phyloP scores from a whole-genome alignment of 1,140 invertebrate genomes.

The Drosophila kurseongensis region DNA sequence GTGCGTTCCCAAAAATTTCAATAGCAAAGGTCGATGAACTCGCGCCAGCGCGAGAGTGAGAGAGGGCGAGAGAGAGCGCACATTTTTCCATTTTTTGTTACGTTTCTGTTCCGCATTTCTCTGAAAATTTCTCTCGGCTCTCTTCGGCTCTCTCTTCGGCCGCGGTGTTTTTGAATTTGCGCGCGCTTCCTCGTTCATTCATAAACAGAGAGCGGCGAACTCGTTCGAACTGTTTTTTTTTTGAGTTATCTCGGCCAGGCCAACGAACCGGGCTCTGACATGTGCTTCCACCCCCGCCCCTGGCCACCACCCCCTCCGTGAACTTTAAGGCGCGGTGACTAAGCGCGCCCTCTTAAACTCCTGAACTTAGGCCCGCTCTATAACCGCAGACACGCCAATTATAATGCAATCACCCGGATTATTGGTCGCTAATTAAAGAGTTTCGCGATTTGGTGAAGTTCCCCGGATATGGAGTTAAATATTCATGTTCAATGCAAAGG shows the following conservation, averaged over 20 bases:
- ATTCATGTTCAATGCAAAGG: not conserved
- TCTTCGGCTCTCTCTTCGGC: conserved; percentile 7
- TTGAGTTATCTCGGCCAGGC: conserved; percentile 72
- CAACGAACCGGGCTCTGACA: conserved; percentile 74
- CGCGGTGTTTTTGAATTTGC: conserved; percentile 38
- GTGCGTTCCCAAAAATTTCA: conserved; percentile 83
- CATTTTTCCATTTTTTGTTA: conserved; percentile 11
- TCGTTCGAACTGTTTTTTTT: conserved; percentile 9
- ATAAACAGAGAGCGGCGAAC: conserved; percentile 75
- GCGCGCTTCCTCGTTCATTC: conserved; percentile 79
- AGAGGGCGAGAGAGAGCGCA: conserved; percentile 15
- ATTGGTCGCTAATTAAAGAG: conserved; percentile 37
- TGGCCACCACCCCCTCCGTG: not conserved
- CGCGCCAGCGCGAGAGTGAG: conserved; percentile 8
- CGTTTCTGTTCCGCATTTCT: conserved; percentile 16
- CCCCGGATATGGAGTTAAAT: not conserved
- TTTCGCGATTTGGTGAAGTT: conserved; percentile 1
- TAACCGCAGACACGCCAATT: conserved; percentile 1
- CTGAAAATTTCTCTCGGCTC: conserved; percentile 16
- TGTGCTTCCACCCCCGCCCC: conserved; percentile 37
- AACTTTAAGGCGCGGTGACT: conserved; percentile 27
- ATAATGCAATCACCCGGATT: conserved; percentile 28
- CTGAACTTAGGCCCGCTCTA: conserved; percentile 41
- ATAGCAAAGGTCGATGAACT: conserved; percentile 85
- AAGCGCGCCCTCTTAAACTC: conserved; percentile 30